phyloP scores from a whole-genome alignment of 1,140 invertebrate species.

The Euura lappo region DNA sequence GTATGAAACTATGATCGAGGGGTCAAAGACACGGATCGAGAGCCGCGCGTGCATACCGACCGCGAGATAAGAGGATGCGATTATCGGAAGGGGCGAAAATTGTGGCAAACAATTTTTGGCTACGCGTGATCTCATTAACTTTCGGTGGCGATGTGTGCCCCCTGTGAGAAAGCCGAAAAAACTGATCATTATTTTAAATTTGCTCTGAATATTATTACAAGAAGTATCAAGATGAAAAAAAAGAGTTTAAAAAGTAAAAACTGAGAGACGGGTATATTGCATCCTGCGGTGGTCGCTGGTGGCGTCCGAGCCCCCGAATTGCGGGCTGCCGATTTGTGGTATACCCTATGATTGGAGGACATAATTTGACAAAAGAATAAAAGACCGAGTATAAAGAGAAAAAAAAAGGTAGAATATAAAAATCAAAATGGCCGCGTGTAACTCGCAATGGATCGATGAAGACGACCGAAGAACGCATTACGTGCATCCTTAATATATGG shows the following conservation, averaged over 20 bases:
- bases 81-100: slow-evolving; percentile 34
- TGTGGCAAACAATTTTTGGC: slow-evolving; percentile 57
- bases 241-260: background rate
- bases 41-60: too few species aligned
- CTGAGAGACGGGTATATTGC: slow-evolving; percentile 33
- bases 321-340: background rate
- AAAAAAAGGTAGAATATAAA: background rate
- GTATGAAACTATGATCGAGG: too few species aligned
- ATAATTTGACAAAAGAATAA: background rate
- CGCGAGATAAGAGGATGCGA: too few species aligned
- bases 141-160: slow-evolving; percentile 30
- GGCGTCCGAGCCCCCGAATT: background rate
- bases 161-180: slow-evolving; percentile 32
- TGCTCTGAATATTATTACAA: slow-evolving; percentile 48
- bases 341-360: background rate
- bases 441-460: background rate
- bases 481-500: background rate
- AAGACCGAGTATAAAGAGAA: too few species aligned
- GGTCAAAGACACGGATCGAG: too few species aligned
- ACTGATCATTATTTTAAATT: slow-evolving; percentile 53
- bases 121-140: slow-evolving; percentile 62
- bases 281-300: slow-evolving; percentile 40
- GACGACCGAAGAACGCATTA: background rate
- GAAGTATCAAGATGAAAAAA: slow-evolving; percentile 29
- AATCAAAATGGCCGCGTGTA: background rate